Evolutionary conservation across 2,113 vertebrate species (phyloP).

Genomic region (Lampris megalopsis): DNA sequence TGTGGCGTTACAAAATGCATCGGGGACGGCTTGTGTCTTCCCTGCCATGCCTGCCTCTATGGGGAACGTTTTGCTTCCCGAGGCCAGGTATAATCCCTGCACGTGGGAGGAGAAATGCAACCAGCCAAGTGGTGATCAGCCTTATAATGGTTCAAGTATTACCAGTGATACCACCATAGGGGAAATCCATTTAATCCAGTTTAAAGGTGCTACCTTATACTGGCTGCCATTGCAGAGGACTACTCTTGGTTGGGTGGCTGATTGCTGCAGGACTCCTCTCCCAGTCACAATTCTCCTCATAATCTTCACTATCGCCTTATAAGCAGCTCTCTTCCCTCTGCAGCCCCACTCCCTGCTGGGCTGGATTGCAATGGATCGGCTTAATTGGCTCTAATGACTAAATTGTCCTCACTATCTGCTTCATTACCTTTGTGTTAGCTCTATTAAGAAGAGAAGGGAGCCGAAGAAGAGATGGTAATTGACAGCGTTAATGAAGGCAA

Average conservation of each 20-base stretch:
- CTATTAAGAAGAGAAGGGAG: conserved; percentile 72
- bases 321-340: not conserved
- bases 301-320: conserved; percentile 12
- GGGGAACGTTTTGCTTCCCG: conserved; percentile 69
- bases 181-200: conserved; percentile 64
- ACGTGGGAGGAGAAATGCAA: conserved; percentile 59
- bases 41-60: conserved; percentile 63
- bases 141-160: conserved; percentile 67
- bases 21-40: conserved; percentile 58
- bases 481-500: conserved; percentile 72
- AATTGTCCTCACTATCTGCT: conserved; percentile 81
- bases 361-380: conserved; percentile 74
- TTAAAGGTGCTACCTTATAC: conserved; percentile 39
- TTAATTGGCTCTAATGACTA: conserved; percentile 81
- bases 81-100: conserved; percentile 79
- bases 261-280: conserved; percentile 7
- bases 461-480: conserved; percentile 61
- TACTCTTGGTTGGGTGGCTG: conserved; percentile 45
- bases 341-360: conserved; percentile 34
- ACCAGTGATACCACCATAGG: conserved; percentile 68
- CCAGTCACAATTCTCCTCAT: conserved; percentile 14
- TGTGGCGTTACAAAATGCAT: conserved; percentile 74
- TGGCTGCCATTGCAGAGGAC: conserved; percentile 30
- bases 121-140: conserved; percentile 67
- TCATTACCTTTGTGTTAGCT: conserved; percentile 79